Evolutionary conservation across 2,888 invertebrate species (phyloP), one percentile per base, ranked within the genome.

Genomic region (Autographa gamma): DNA sequence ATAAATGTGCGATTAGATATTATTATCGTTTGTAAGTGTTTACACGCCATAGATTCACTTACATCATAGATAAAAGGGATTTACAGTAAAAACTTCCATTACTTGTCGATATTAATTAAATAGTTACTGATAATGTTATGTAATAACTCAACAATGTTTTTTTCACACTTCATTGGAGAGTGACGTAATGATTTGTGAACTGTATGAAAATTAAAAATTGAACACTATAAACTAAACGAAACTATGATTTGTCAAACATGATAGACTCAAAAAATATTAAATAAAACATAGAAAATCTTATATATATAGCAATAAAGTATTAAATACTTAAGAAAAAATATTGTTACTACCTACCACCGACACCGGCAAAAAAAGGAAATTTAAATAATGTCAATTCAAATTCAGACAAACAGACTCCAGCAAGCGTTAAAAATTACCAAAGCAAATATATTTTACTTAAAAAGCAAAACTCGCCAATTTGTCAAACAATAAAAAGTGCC

Each of bases 21-120:
- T 60, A 0, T 56, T 65, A 76, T 76, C 76, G 32, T 32, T 13
- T 25, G 32, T 56, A 0, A 64, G 52, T 54, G n/a, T 66, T 76
- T 34, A 41, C 43, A 64, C 61, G 5, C 54, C 25, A 32, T 32
- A 58, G 63, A 14, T 18, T 34, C 6, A 34, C 54, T 63, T 59
- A 62, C 34, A 41, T 11, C 6, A 56, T 32, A 32, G 61, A 79
- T 75, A 62, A 62, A 16, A 13, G 32, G 14, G 59, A 59, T 59
- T 59, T 32, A 32, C 32, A 25, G 43, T 54, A 65, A 69, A 78
- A 76, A 32, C 3, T 79, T 79, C 76, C 80, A 69, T 59, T 61
- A 48, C 48, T 6, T 48, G 61, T 63, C 32, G 16, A 54, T 63
- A 48, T 38, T 54, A 54, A 48, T 61, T 75, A 63, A 58, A 48